phyloP scores from a whole-genome alignment of 92 coral and sea anemone species.

The Scolanthus callimorphus region DNA sequence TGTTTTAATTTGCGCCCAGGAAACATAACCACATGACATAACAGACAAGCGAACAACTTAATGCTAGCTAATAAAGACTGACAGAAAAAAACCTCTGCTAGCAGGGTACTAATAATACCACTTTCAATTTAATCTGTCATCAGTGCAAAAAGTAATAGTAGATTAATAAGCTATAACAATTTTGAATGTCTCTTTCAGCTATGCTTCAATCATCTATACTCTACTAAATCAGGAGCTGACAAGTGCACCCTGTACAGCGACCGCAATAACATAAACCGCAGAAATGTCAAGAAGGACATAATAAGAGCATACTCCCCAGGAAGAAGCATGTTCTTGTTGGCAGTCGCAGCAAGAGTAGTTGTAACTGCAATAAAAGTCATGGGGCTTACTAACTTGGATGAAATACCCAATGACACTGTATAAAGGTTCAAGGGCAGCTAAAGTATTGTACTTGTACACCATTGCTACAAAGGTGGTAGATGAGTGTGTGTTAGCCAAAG shows the following conservation, averaged over 20 bases:
- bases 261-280: neutral
- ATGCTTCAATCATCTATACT: constrained; percentile 14
- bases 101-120: no score
- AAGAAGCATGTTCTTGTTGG: constrained; percentile 7
- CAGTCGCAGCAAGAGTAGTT: constrained; percentile 6
- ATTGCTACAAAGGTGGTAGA: constrained; percentile 5
- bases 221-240: constrained; percentile 11
- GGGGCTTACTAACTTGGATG: neutral
- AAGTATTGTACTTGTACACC: neutral
- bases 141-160: neutral
- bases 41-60: no score
- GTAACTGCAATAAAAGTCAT: constrained; percentile 2
- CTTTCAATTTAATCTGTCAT: neutral
- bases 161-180: neutral
- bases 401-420: constrained; percentile 2
- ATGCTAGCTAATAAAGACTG: no score
- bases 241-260: constrained; percentile 2
- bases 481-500: constrained; percentile 3
- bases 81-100: no score
- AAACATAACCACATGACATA: no score
- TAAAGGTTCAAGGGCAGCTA: neutral
- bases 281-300: constrained; percentile 2
- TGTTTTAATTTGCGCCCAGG: no score
- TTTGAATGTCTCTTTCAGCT: constrained; percentile 5
- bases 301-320: constrained; percentile 6